These are phyloP conservation scores for Motacilla alba DNA, from an alignment of 2,113 vertebrate genomes.

Conservation along the genomic window DNA sequence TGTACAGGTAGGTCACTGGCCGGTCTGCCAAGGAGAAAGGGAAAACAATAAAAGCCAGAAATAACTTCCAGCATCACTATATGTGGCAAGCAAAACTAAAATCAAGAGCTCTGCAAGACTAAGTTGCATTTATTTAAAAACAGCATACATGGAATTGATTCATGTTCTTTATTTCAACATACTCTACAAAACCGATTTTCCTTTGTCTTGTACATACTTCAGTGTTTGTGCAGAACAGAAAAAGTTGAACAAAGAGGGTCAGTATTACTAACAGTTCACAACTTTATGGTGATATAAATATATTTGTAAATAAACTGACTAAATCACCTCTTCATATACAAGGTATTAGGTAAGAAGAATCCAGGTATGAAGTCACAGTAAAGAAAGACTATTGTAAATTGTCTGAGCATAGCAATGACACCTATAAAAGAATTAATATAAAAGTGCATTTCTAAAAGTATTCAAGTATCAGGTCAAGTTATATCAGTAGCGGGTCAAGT, in stretches of 20 bases:
- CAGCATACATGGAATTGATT: neutral
- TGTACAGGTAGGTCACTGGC: slow-evolving; percentile 97
- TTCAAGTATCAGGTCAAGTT: neutral
- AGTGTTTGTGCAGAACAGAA: neutral
- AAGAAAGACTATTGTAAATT: neutral
- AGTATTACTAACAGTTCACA: neutral
- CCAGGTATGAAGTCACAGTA: neutral
- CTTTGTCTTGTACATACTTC: neutral
- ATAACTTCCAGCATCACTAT: neutral
- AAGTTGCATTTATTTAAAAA: neutral
- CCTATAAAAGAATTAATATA: neutral
- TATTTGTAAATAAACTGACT: neutral
- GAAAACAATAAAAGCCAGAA: neutral
- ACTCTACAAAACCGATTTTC: neutral
- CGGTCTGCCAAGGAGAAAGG: slow-evolving; percentile 81
- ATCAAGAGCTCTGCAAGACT: neutral
- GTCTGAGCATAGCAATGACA: neutral
- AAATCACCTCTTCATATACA: neutral
- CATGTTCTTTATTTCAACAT: neutral
- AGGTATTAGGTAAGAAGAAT: neutral
- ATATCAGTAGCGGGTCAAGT: neutral
- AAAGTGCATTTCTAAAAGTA: neutral
- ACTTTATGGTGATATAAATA: neutral
- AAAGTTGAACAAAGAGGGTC: neutral
- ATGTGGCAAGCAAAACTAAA: neutral